Evolutionary conservation across 2,888 invertebrate genomes (phyloP), one percentile per base, ranked within the genome.

Genomic region (Criorhina ranunculi): DNA sequence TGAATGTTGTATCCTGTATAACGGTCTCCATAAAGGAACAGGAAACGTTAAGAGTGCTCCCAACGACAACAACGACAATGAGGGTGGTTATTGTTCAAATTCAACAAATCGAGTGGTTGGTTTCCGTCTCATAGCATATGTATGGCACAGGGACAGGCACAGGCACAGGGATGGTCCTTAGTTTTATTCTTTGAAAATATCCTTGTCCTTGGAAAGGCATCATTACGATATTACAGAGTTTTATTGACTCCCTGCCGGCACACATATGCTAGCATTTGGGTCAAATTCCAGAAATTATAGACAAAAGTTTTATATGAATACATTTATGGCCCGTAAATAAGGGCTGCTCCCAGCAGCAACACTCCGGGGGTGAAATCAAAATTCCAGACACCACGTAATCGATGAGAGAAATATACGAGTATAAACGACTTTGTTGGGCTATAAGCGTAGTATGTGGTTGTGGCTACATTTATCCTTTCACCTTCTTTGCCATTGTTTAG

Each of bases 51-150:
- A 46, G 33, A 33, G n/a, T 17, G 17, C 57, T 59, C 19, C 9
- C 31, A 62, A 53, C 19, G n/a, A 55, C 6, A 31, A 33, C n/a
- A n/a, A 9, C n/a, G 9, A 19, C 29, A 42, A 12, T 5, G 15
- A 42, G 19, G 51, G 33, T 19, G 29, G 35, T 37, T 37, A 53
- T 60, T 69, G 42, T 62, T 77, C 37, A 70, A 78, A 70, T 78
- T 70, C 46, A 64, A 69, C 69, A 77, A 77, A 77, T 70, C 60
- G 77, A 69, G 77, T 62, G 67, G 69, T 62, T 69, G 69, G 40
- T 60, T 77, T 69, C 53, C 11, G 53, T 60, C 60, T 12, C 69
- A 53, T 67, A 31, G 24, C 57, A 59, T 46, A 49, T 24, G 19
- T 11, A 51, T 7, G 40, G 17, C 11, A 57, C 12, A n/a, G 37